Evolutionary conservation across 1,140 invertebrate species (phyloP).

Genomic region (Eupeodes corollae): DNA sequence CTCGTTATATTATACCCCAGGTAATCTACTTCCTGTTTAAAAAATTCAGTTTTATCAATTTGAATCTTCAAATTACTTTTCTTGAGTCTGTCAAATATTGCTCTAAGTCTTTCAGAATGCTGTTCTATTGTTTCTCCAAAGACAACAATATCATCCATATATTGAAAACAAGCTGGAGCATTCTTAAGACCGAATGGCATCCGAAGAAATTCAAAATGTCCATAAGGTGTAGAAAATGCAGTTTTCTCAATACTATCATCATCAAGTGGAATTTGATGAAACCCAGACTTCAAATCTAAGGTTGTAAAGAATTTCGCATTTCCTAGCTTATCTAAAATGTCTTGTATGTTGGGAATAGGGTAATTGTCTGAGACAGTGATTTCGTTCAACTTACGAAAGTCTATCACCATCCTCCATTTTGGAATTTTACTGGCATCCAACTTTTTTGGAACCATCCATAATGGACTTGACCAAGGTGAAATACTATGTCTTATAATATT

Average conservation of each 20-base stretch:
- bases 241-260: constrained; percentile 36
- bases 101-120: constrained; percentile 4
- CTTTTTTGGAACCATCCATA: constrained; percentile 12
- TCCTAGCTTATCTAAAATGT: constrained; percentile 33
- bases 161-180: constrained; percentile 16
- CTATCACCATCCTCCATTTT: constrained; percentile 28
- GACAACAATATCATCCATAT: background rate
- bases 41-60: constrained; percentile 12
- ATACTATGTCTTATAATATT: constrained; percentile 6
- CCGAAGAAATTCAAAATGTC: background rate
- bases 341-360: constrained; percentile 39
- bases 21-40: constrained; percentile 11
- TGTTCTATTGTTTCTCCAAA: background rate
- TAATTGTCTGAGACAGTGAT: constrained; percentile 27
- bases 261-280: constrained; percentile 38
- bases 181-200: constrained; percentile 1
- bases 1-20: constrained; percentile 14
- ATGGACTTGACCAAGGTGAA: constrained; percentile 5
- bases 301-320: constrained; percentile 29
- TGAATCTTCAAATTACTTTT: constrained; percentile 15
- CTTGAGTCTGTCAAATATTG: constrained; percentile 11
- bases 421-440: constrained; percentile 14
- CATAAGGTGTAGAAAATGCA: constrained; percentile 27
- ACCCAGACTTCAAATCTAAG: constrained; percentile 37
- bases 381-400: constrained; percentile 29